A percentile compares a stretch with the other conserved stretches of the same genome.
phyloP scores from a whole-genome alignment of 2,888 invertebrate genomes.

The Tromatobia lineatoria region DNA sequence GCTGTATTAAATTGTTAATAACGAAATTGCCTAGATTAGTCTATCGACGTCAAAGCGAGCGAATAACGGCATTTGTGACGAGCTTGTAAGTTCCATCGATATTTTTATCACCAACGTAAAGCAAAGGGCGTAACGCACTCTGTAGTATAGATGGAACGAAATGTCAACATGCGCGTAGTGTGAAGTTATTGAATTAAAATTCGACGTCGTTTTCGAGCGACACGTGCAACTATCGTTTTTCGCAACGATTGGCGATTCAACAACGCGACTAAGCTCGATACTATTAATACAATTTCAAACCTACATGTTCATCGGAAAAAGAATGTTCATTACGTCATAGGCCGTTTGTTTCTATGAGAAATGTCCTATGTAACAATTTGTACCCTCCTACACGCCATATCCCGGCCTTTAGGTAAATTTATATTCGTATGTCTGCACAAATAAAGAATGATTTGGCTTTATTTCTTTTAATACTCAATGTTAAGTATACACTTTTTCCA shows the following conservation, averaged over 20 bases:
- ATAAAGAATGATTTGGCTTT: neutral
- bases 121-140: slow-evolving; percentile 6
- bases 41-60: slow-evolving; percentile 4
- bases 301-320: neutral
- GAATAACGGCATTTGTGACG: slow-evolving; percentile 1
- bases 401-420: neutral
- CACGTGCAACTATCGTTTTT: neutral
- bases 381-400: neutral
- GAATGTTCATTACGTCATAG: neutral
- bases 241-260: neutral
- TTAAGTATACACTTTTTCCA: too few relatives aligned
- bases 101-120: slow-evolving; percentile 7
- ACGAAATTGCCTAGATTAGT: slow-evolving; percentile 44
- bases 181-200: neutral
- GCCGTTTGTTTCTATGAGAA: neutral
- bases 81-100: neutral
- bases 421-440: slow-evolving; percentile 17
- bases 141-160: slow-evolving; percentile 3
- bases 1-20: slow-evolving; percentile 23
- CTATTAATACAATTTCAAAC: slow-evolving; percentile 7
- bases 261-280: slow-evolving; percentile 14
- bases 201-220: neutral
- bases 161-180: neutral
- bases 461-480: neutral
- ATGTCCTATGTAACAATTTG: neutral